Conservation (phyloP, 2,113 vertebrate species). For the Hippopotamus amphibius region DNA sequence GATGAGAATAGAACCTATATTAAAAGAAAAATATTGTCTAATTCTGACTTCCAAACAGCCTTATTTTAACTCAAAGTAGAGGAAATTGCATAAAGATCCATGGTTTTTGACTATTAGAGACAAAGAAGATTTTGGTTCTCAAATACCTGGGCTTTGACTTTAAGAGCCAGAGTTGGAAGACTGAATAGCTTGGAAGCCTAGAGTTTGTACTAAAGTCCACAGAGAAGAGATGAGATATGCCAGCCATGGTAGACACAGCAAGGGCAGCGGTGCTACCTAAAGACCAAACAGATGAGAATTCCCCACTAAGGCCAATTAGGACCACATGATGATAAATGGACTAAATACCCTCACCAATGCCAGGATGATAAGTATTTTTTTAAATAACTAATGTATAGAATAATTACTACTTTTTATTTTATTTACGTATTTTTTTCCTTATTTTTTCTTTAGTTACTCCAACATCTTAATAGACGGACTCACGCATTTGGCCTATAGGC, state of each 20-base stretch:
- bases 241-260: not conserved
- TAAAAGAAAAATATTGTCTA: not conserved
- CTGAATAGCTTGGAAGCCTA: not conserved
- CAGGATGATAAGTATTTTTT: not conserved
- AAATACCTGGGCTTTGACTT: not conserved
- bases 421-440: not conserved
- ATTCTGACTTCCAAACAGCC: not conserved
- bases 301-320: not conserved
- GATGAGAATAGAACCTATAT: not conserved
- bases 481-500: not conserved
- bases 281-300: not conserved
- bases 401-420: not conserved
- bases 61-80: constrained; percentile 13
- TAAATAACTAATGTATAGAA: not conserved
- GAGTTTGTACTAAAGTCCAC: not conserved
- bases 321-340: not conserved
- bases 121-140: not conserved
- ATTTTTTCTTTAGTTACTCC: not conserved
- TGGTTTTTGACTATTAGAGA: not conserved
- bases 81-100: not conserved
- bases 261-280: not conserved
- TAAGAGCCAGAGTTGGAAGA: not conserved
- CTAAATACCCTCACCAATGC: not conserved
- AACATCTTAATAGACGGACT: not conserved
- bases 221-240: not conserved